Evolutionary conservation across 1,140 invertebrate species (phyloP).

Genomic region (Phymorhynchus buccinoides): DNA sequence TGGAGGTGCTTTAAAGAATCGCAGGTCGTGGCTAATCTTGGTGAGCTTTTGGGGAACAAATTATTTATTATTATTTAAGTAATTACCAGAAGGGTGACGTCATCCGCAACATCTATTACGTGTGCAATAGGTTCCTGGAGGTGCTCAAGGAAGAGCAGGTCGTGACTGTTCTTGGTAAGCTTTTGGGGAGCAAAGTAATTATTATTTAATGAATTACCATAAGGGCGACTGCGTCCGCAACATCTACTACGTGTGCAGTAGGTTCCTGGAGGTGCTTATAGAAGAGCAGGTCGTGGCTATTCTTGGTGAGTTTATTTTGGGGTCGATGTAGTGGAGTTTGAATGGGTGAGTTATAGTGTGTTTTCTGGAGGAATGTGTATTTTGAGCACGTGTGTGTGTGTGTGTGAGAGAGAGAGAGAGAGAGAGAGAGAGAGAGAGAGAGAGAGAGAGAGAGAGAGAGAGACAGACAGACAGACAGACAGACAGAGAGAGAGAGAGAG

Average conservation of each 20-base stretch:
- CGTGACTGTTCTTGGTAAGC: constrained; percentile 71
- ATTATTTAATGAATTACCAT: constrained; percentile 32
- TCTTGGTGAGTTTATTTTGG: constrained; percentile 58
- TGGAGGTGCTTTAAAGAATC: constrained; percentile 71
- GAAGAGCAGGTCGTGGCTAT: constrained; percentile 72
- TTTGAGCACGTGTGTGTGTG: no score
- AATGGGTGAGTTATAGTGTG: no score
- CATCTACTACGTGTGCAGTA: constrained; percentile 71
- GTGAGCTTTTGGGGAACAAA: constrained; percentile 48
- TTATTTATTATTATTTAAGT: neutral
- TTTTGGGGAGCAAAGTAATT: no score
- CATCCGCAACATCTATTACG: constrained; percentile 70
- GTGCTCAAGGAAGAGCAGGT: constrained; percentile 71
- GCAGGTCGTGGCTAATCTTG: constrained; percentile 72
- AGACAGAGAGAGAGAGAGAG: no score
- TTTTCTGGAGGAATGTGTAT: no score
- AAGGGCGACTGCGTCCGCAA: constrained; percentile 71
- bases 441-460: no score
- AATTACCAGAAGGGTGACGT: constrained; percentile 66
- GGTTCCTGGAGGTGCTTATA: constrained; percentile 71
- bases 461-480: no score
- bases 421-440: no score
- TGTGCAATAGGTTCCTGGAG: constrained; percentile 72
- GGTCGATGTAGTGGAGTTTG: neutral
- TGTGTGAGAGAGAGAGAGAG: no score